Base-by-base conservation (phyloP, 2,888 invertebrate species). In the Andrena dorsata region DNA sequence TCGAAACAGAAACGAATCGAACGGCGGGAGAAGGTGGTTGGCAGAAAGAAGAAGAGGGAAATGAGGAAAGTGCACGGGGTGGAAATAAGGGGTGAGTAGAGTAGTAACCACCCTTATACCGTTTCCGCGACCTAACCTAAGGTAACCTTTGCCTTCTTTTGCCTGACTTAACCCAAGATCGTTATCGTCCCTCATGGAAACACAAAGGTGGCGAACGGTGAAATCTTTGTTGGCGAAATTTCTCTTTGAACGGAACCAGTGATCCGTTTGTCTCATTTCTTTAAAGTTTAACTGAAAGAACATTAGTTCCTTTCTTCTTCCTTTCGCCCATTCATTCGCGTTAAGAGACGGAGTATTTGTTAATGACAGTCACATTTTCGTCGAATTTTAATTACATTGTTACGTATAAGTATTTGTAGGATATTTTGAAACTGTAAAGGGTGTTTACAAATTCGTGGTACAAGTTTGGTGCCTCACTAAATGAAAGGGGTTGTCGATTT, bases 131-230 rank as follows among this genome's bases (percentile, higher is more conserved):
- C 58, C 60, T 49, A 64, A 79, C 32, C 76, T 65, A 41, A 26
- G 32, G 41, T n/a, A 70, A 80, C 63, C 63, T 68, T 30, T 30
- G 28, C 64, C 63, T 69, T 51, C 63, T 69, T 69, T 58, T 51
- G 53, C 23, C 23, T 69, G 74, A 60, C 41, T 68, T 53, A 70
- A 79, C 64, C 8, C n/a, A 23, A 58, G 49, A 51, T 76, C 35
- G 58, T 79, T 79, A 64, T 76, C 69, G 58, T 26, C 23, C n/a
- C 7, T 64, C 49, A 28, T 23, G 51, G 35, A 49, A 51, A 56
- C 30, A 64, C 10, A 70, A 28, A 51, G 51, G 30, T 28, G 20
- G 0, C 6, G 47, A 63, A 47, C 58, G 66, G 23, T 8, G 23
- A 35, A 60, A 58, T 75, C 49, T 61, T 35, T 60, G 47, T 23